Conservation (phyloP, 2,888 invertebrate species). For the Timema podura region DNA sequence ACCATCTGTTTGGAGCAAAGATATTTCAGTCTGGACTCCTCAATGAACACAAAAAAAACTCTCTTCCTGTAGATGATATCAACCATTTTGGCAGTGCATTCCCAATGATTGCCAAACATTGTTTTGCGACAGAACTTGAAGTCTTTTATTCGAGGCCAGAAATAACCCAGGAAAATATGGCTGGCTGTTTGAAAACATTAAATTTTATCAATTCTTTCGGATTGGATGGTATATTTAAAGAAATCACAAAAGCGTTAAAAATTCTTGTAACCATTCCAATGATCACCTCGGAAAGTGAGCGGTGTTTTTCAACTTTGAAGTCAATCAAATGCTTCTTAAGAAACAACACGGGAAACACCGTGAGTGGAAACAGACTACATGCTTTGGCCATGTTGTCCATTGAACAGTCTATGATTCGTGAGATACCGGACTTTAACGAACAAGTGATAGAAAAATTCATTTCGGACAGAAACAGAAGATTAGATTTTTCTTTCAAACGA, state of each 20-base stretch:
- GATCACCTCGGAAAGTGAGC: slow-evolving; percentile 25
- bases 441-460: no score
- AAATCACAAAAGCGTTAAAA: slow-evolving; percentile 34
- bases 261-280: slow-evolving; percentile 37
- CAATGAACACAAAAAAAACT: not conserved
- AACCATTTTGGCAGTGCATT: not conserved
- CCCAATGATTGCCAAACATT: not conserved
- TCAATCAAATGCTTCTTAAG: no score
- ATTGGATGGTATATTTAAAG: slow-evolving; percentile 13
- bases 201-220: not conserved
- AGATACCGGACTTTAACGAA: no score
- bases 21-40: not conserved
- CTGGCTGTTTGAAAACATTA: not conserved
- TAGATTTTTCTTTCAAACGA: no score
- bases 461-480: no score
- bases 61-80: not conserved
- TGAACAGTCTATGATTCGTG: no score
- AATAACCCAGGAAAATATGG: not conserved
- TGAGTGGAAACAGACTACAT: no score
- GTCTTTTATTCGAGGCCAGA: not conserved
- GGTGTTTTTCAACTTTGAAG: no score
- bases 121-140: not conserved
- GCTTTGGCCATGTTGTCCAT: no score
- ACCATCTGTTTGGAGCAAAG: not conserved
- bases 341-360: no score